Conservation (phyloP, 1,140 invertebrate species). For the Drosophila setifemur region DNA sequence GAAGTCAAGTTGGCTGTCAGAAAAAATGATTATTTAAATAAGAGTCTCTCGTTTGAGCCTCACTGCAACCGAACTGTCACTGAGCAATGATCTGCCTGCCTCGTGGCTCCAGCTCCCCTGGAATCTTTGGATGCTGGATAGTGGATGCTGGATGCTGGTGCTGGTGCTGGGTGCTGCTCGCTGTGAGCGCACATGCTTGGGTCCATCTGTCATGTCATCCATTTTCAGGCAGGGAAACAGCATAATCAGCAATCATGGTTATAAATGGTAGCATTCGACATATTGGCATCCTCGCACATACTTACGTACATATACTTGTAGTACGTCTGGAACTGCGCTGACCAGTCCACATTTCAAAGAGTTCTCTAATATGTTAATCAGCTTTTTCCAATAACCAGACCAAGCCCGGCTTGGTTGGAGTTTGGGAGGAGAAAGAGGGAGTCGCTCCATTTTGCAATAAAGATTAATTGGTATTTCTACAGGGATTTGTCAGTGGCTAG, state of each 20-base stretch:
- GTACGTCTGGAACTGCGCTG: constrained; percentile 9
- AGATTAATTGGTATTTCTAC: constrained; percentile 60
- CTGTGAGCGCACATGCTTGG: constrained; percentile 64
- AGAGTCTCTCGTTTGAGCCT: constrained; percentile 67
- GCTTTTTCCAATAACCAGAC: constrained; percentile 78
- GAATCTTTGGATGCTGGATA: constrained; percentile 23
- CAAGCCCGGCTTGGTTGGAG: constrained; percentile 8
- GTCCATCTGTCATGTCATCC: constrained; percentile 82
- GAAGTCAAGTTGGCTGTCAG: constrained; percentile 82
- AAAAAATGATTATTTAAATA: constrained; percentile 83
- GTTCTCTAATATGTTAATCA: constrained; percentile 77
- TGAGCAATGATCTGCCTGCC: constrained; percentile 47
- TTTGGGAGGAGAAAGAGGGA: constrained; percentile 9
- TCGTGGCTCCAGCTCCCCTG: constrained; percentile 28
- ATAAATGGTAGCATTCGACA: constrained; percentile 82
- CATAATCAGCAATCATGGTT: constrained; percentile 81
- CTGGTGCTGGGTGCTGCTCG: constrained; percentile 22
- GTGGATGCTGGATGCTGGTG: constrained; percentile 2
- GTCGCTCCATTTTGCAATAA: constrained; percentile 21
- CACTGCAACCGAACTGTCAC: constrained; percentile 77
- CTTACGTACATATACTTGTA: constrained; percentile 6
- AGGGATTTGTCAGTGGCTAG: constrained; percentile 58
- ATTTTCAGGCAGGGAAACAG: constrained; percentile 78
- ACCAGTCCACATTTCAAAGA: constrained; percentile 56
- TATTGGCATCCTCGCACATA: constrained; percentile 72